Percentiles rank a stretch among this genome's conserved stretches.
These are phyloP conservation scores for Scaptodrosophila lebanonensis DNA, from an alignment of 1,140 invertebrate species.

Conservation along the genomic window DNA sequence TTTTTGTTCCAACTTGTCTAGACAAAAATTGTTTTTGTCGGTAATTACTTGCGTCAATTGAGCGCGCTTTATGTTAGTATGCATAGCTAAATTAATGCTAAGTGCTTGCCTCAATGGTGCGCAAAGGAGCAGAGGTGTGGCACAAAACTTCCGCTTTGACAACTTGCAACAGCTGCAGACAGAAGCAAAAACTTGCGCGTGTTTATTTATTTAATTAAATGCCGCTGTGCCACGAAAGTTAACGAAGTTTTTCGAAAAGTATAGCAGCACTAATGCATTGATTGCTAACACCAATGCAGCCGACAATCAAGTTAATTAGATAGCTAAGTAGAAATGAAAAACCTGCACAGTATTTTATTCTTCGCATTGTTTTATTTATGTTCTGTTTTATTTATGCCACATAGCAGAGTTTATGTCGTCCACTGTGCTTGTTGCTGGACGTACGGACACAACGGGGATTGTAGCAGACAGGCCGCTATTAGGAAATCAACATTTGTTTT, in stretches of 20 bases:
- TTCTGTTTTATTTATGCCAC: no score
- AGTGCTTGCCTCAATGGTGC: slow-evolving; percentile 31
- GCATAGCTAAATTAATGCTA: not conserved
- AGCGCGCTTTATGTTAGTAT: slow-evolving; percentile 14
- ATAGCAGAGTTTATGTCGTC: no score
- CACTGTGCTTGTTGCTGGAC: no score
- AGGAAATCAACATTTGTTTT: not conserved
- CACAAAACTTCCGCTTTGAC: slow-evolving; percentile 56
- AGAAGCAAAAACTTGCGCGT: slow-evolving; percentile 44
- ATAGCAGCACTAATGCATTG: slow-evolving; percentile 25
- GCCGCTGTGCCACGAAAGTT: slow-evolving; percentile 45
- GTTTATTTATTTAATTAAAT: slow-evolving; percentile 73
- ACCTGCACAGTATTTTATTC: no score
- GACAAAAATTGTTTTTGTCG: slow-evolving; percentile 59
- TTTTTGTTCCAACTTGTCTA: slow-evolving; percentile 39
- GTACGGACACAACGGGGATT: not conserved
- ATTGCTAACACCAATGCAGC: not conserved
- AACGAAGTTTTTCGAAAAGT: slow-evolving; percentile 17
- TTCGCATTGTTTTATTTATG: no score
- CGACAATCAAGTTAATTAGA: slow-evolving; percentile 33
- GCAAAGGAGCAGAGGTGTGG: slow-evolving; percentile 19
- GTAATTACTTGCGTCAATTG: slow-evolving; percentile 51
- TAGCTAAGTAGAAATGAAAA: not conserved
- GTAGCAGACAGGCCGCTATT: not conserved
- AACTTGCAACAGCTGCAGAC: slow-evolving; percentile 19